Evolutionary conservation across 2,113 vertebrate genomes (phyloP), one percentile per base, ranked within the genome.

Genomic region (Hyperopisus bebe): DNA sequence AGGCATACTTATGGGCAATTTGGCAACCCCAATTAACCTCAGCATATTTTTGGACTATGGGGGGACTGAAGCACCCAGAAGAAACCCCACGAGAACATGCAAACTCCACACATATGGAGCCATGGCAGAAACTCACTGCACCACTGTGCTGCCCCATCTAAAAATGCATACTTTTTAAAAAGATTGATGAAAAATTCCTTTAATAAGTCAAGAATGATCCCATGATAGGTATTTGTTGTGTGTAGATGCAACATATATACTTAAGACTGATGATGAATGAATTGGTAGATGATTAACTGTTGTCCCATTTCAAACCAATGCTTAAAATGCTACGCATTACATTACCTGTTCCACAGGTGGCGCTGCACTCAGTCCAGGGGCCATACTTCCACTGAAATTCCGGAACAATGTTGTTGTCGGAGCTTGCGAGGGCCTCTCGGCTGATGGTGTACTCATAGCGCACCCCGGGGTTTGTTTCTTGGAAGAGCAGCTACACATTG

Each of bases 391-490:
- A 99, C 86, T 95, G 96, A 95, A 98, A 99, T 88, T 95, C 93
- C 0, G 96, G 90, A 0, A 88, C 88, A 0, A 91, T 53, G 44
- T 92, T 86, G 0, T 94, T 92, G 8, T 94, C 91, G 0, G 91
- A 90, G 0, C 94, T 93, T 0, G 92, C 86, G 0, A 92, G 90
- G 0, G 92, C 47, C 0, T 96, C 96, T 90, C 92, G 95, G 74
- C 94, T 97, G 92, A 99, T 93, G 77, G 97, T 98, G 95, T 98
- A 99, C 91, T 99, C 96, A n/a, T 97, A 99, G 31, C 95, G 94
- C 44, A 99, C 96, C 0, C 98, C 97, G 0, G 98, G 98, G 92
- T 99, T 99, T 53, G 93, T 95, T 92, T 98, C 98, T 93, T 99
- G 98, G 82, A 99, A 99, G 47, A 99, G 96, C 90, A 99, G 96